Conservation (phyloP, 2,888 invertebrate genomes). For the Germaria angustata region DNA sequence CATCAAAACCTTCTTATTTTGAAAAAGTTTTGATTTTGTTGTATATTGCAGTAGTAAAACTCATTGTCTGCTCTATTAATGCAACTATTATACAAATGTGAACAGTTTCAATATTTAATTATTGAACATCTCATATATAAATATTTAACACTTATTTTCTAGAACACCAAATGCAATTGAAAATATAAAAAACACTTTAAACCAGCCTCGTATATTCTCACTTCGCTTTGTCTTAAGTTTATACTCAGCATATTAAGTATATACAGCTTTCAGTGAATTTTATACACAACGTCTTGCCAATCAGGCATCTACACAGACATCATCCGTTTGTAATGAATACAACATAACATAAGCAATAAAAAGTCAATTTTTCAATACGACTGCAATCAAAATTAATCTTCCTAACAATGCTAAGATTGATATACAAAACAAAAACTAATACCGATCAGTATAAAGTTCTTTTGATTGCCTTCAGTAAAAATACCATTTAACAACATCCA, state of each 20-base stretch:
- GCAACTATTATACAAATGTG: too few species aligned
- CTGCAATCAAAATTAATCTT: not conserved
- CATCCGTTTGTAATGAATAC: conserved; percentile 4
- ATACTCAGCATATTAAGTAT: not conserved
- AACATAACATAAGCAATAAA: conserved; percentile 1
- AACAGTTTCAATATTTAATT: too few species aligned
- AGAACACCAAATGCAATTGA: too few species aligned
- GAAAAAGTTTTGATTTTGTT: too few species aligned
- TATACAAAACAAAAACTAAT: not conserved
- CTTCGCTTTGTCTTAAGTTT: not conserved
- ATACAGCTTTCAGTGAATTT: not conserved
- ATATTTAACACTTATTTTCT: too few species aligned
- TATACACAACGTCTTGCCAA: not conserved
- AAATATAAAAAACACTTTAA: too few species aligned
- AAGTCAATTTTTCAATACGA: not conserved
- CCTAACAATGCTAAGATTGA: not conserved
- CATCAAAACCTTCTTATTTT: too few species aligned
- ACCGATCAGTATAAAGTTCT: not conserved
- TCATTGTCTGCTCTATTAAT: too few species aligned
- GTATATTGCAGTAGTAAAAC: too few species aligned
- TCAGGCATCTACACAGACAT: not conserved
- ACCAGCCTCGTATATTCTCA: not conserved
- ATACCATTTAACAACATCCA: too few species aligned
- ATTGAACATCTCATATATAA: too few species aligned
- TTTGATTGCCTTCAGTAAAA: not conserved